These are phyloP conservation scores for Trypoxylon attenuatum DNA, from an alignment of 2,888 invertebrate genomes.

Conservation along the genomic window DNA sequence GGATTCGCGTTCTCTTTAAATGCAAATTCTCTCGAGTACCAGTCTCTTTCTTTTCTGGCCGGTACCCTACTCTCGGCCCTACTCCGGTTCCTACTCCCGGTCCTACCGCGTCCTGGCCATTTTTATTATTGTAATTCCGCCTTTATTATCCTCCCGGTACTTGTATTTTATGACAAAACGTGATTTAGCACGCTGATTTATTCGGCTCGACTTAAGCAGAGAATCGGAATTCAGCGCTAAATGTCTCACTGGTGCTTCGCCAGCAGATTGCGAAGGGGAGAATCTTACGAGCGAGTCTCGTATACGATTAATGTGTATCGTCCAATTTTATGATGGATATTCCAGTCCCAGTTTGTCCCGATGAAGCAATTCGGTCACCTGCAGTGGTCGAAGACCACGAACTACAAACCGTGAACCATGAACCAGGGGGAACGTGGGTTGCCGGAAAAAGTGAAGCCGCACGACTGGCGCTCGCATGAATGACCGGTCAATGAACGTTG, in stretches of 20 bases:
- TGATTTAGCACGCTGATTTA: constrained; percentile 25
- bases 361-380: constrained; percentile 31
- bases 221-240: too few species aligned
- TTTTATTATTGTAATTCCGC: constrained; percentile 19
- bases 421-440: too few species aligned
- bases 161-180: constrained; percentile 15
- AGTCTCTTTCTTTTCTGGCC: constrained; percentile 34
- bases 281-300: too few species aligned
- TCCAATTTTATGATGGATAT: too few species aligned
- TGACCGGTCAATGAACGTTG: constrained; percentile 59
- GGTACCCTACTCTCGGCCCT: too few species aligned
- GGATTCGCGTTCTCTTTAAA: constrained; percentile 46
- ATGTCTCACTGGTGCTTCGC: too few species aligned
- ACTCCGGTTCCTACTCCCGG: neutral
- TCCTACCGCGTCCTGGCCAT: neutral
- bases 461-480: constrained; percentile 45
- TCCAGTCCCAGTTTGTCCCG: too few species aligned
- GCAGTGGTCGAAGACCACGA: constrained; percentile 33
- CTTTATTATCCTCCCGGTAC: constrained; percentile 33
- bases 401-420: constrained; percentile 48
- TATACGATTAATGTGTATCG: too few species aligned
- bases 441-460: constrained; percentile 53
- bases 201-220: too few species aligned
- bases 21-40: constrained; percentile 41
- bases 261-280: too few species aligned